Base-by-base conservation (phyloP, 2,888 invertebrate genomes). In the Stenurella melanura region DNA sequence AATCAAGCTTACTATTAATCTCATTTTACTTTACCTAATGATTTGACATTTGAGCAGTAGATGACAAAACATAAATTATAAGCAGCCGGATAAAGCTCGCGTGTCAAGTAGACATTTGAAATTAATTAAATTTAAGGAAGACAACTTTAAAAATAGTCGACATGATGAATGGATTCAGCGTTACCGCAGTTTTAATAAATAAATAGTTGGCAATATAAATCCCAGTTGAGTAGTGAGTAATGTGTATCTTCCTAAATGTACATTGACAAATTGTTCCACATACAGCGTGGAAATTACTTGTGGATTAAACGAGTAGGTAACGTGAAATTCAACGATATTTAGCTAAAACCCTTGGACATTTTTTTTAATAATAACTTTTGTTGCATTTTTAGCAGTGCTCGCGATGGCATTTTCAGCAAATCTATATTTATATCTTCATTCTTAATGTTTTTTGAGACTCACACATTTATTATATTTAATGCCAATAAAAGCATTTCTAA, bases 31-130 rank as follows among this genome's bases (percentile, higher is more conserved):
- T 58, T 19, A 58, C 9, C 15, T 21, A 58, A 58, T 50, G n/a
- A 50, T 50, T 21, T 58, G 12, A 30, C 64, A 42, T 64, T 64
- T 64, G 17, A 63, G 19, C 17, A 42, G 19, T 38, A 38, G 42
- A 42, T 64, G 64, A 64, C 64, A 63, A 26, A 64, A 64, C 64
- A 64, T 38, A 64, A 64, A 64, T 64, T 64, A 64, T 64, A 64
- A 64, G 11, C 17, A 63, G 63, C 21, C 34, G 19, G 19, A 34
- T 42, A 64, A 64, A 64, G 64, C 38, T 15, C 3, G 50, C n/a
- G n/a, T 50, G n/a, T 50, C 50, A 50, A 50, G n/a, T 50, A 50
- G 50, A 50, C 50, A 50, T 50, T 50, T 50, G 50, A 50, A 50
- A 50, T 50, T 50, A 50, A 50, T 50, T 50, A 50, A 12, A 50